Conservation (phyloP, 2,797 vertebrate genomes). For the Acrossocheilus fasciatus region DNA sequence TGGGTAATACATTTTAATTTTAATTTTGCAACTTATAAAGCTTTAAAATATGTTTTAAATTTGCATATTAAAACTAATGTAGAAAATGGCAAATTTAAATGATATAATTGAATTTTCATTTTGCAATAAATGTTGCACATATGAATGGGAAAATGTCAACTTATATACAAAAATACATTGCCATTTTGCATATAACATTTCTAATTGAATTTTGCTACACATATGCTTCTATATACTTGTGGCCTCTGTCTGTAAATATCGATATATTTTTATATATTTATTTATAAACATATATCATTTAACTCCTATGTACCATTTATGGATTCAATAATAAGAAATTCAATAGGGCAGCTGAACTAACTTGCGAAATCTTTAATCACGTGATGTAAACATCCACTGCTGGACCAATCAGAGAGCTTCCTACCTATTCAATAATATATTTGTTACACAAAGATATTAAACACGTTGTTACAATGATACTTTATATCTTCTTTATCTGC, state of each 20-base stretch:
- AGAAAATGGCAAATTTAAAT: too few relatives aligned
- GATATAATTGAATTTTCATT: too few relatives aligned
- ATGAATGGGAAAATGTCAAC: too few relatives aligned
- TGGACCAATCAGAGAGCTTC: conserved; percentile 5
- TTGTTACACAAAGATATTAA: not conserved
- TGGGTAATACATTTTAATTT: too few relatives aligned
- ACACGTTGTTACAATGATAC: not conserved
- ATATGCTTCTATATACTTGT: not conserved
- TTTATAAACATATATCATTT: not conserved
- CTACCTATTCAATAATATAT: not conserved
- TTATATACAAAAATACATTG: too few relatives aligned
- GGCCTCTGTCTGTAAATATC: not conserved
- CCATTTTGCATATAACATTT: too few relatives aligned
- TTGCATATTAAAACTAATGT: too few relatives aligned
- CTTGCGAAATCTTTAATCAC: not conserved
- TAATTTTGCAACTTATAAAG: too few relatives aligned
- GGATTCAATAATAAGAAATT: not conserved
- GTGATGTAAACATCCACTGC: conserved; percentile 26
- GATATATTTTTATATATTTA: not conserved
- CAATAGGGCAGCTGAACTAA: not conserved
- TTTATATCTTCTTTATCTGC: not conserved
- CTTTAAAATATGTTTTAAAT: too few relatives aligned
- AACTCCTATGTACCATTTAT: not conserved
- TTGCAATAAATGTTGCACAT: too few relatives aligned
- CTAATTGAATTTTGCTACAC: too few relatives aligned